These are phyloP conservation scores for Petrophora chlorosata DNA, from an alignment of 2,888 invertebrate species.

Conservation along the genomic window DNA sequence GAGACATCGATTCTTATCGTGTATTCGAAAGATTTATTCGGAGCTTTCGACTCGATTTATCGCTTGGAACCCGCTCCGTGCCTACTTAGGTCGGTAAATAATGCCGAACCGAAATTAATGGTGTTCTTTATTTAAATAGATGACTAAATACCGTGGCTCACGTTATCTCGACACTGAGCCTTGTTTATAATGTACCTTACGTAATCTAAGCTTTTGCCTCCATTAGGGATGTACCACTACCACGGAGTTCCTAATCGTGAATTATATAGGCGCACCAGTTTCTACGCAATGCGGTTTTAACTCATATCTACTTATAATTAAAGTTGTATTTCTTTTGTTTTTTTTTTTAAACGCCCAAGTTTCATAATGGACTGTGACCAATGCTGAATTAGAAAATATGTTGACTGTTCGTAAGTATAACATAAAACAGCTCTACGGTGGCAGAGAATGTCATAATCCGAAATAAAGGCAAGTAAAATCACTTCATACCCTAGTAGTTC, in stretches of 20 bases:
- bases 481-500: no score
- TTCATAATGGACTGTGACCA: no score
- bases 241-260: constrained; percentile 34
- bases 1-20: constrained; percentile 82
- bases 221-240: constrained; percentile 60
- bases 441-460: no score
- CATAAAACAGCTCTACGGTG: no score
- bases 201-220: constrained; percentile 72
- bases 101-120: constrained; percentile 77
- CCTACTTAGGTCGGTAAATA: constrained; percentile 80
- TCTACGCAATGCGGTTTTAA: constrained; percentile 24
- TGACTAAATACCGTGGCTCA: constrained; percentile 78
- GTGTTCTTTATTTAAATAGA: constrained; percentile 80
- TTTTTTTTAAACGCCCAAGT: no score
- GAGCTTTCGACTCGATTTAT: constrained; percentile 77
- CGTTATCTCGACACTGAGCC: constrained; percentile 70
- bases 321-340: constrained; percentile 7
- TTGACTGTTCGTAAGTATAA: no score
- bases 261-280: constrained; percentile 15
- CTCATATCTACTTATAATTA: constrained; percentile 1
- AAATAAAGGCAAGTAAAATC: no score
- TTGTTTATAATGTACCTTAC: constrained; percentile 71
- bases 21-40: constrained; percentile 77
- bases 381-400: no score
- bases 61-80: constrained; percentile 79